phyloP scores from a whole-genome alignment of 2,797 vertebrate genomes.

The Sebastes matsubarae region DNA sequence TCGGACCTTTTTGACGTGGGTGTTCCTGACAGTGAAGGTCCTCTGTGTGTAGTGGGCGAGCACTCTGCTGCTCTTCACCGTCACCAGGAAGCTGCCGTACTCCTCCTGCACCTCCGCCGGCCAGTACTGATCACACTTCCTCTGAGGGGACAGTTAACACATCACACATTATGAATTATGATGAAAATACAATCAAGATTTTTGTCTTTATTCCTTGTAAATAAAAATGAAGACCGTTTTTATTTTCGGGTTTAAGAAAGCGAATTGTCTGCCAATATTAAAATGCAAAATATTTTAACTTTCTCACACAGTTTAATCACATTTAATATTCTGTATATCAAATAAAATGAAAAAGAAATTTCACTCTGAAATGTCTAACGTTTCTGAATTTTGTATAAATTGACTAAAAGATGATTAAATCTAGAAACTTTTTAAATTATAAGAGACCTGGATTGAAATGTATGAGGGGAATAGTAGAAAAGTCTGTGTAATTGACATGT shows the following conservation, averaged over 20 bases:
- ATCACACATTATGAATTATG: background rate
- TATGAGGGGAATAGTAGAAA: background rate
- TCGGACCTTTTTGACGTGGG: slow-evolving; percentile 91
- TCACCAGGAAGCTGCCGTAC: slow-evolving; percentile 91
- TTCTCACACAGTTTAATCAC: background rate
- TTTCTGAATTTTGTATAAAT: background rate
- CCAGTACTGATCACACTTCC: slow-evolving; percentile 99
- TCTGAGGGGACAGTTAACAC: slow-evolving; percentile 77
- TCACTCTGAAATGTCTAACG: background rate
- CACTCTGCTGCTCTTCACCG: slow-evolving; percentile 85
- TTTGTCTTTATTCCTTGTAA: background rate
- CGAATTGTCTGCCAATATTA: background rate
- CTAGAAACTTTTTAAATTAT: too few species aligned
- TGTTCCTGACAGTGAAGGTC: slow-evolving; percentile 90
- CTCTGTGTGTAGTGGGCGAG: slow-evolving; percentile 93
- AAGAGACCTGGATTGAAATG: background rate
- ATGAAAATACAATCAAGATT: background rate
- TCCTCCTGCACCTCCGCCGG: slow-evolving; percentile 92
- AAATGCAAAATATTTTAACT: background rate
- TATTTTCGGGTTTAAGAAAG: background rate
- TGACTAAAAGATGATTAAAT: background rate
- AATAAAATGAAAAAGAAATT: background rate
- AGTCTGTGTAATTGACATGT: background rate
- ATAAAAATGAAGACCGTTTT: background rate
- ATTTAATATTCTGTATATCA: background rate